Evolutionary conservation across 2,888 invertebrate species (phyloP).

Genomic region (Athetis lepigone): DNA sequence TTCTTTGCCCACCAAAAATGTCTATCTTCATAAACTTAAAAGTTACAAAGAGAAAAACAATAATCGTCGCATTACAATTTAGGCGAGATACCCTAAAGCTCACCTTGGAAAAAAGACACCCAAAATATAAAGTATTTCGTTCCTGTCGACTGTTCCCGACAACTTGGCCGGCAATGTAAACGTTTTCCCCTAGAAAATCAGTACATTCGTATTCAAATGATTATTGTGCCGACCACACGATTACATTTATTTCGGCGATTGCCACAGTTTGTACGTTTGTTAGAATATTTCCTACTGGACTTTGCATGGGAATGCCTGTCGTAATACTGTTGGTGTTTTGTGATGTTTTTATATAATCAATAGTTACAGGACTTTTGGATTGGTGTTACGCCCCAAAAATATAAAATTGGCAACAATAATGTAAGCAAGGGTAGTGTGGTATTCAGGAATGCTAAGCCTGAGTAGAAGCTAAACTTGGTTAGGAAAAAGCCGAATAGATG

Average conservation of each 20-base stretch:
- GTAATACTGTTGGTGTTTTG: conserved; percentile 32
- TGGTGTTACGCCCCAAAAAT: background rate
- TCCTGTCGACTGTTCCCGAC: conserved; percentile 55
- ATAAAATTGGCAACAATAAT: background rate
- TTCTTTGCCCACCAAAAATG: background rate
- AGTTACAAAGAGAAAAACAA: conserved; percentile 11
- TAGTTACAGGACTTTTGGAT: background rate
- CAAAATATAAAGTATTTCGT: conserved; percentile 66
- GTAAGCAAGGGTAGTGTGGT: too few species aligned
- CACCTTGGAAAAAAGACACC: conserved; percentile 53
- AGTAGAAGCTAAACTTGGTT: too few species aligned
- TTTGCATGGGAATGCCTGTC: conserved; percentile 66
- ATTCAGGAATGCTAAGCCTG: too few species aligned
- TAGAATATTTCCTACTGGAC: conserved; percentile 64
- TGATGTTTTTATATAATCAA: background rate
- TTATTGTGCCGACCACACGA: conserved; percentile 85
- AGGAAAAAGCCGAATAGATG: too few species aligned
- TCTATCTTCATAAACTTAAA: background rate
- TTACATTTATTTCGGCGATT: conserved; percentile 87
- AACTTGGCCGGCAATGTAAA: conserved; percentile 58
- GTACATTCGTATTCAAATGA: conserved; percentile 89
- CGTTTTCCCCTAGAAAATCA: conserved; percentile 76
- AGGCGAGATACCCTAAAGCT: background rate
- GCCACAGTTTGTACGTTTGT: conserved; percentile 65
- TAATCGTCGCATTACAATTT: conserved; percentile 21